phyloP scores from a whole-genome alignment of 2,797 vertebrate genomes.

The Lepilemur septentrionalis region DNA sequence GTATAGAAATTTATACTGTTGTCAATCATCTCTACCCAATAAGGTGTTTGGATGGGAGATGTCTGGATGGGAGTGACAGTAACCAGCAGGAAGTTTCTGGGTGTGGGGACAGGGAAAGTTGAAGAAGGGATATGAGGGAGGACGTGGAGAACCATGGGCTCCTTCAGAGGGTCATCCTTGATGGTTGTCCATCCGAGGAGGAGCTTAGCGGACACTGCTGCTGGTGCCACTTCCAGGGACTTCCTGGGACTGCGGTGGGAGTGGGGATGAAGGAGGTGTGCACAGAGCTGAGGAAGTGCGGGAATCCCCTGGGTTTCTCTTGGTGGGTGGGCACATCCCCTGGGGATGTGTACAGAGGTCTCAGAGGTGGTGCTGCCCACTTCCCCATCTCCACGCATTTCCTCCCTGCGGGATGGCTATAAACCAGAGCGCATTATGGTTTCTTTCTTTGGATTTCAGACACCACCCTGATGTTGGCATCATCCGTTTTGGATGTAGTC shows the following conservation, averaged over 20 bases:
- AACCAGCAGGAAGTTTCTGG: not conserved
- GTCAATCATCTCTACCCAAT: not conserved
- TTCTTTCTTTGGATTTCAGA: not conserved
- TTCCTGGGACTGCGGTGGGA: not conserved
- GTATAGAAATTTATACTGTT: not conserved
- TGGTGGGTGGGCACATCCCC: too few species aligned
- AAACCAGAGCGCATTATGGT: not conserved
- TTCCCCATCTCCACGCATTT: not conserved
- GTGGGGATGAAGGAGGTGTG: rapidly evolving
- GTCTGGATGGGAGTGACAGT: not conserved
- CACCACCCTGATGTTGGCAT: not conserved
- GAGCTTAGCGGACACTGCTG: not conserved
- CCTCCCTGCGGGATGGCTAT: not conserved
- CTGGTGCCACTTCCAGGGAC: too few species aligned
- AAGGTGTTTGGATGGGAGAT: not conserved
- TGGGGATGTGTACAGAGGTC: not conserved
- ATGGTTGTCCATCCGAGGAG: not conserved
- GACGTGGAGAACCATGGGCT: not conserved
- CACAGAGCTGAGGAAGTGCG: not conserved
- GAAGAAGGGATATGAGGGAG: not conserved
- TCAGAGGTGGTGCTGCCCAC: not conserved
- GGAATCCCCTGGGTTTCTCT: not conserved
- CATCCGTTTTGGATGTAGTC: not conserved
- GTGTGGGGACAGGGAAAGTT: not conserved
- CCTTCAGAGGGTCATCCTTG: not conserved